Base-by-base conservation (phyloP, 2,113 vertebrate genomes). In the Planiliza haematocheilus region DNA sequence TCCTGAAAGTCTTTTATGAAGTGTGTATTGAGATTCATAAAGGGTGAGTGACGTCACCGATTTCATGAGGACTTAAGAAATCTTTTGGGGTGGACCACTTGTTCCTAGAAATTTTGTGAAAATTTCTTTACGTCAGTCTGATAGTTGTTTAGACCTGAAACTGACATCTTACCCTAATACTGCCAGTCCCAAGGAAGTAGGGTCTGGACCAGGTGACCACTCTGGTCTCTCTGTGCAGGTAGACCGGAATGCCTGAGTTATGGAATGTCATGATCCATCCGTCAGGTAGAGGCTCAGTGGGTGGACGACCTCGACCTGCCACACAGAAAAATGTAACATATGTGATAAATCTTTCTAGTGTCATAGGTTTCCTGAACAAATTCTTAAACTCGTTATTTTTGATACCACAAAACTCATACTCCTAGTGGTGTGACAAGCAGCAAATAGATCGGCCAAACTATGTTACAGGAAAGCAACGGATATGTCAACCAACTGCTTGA, bases 191-290 rank as follows among this genome's bases (percentile, higher is more conserved):
- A 71, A 99, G 94, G 89, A 99, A 99, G 86, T 99, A 99, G 34
- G 98, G 98, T 88, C 98, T 95, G 85, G 98, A 99, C 98, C 98
- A 99, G 88, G 96, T 98, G 59, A 99, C 98, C 68, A 99, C 98
- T 85, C 98, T 94, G 84, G 96, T 98, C 90, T 99, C 97, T 93
- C 98, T 95, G 90, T 99, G 98, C 86, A 99, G 95, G 92, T 99
- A 99, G 77, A 99, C 97, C 81, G 98, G 98, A 94, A 99, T 96
- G 93, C 97, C 98, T 0, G 98, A 99, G 86, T 99, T 99, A 94
- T 99, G 98, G 95, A 99, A 99, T 94, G 98, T 99, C 97, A 99
- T 99, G 93, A 99, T 99, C 98, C 98, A 99, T 78, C 98, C 98
- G 45, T 99, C 98, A 30, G 98, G 98, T 79, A 99, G 93, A 9